phyloP scores from a whole-genome alignment of 2,888 invertebrate species.

The Trisateles emortualis region DNA sequence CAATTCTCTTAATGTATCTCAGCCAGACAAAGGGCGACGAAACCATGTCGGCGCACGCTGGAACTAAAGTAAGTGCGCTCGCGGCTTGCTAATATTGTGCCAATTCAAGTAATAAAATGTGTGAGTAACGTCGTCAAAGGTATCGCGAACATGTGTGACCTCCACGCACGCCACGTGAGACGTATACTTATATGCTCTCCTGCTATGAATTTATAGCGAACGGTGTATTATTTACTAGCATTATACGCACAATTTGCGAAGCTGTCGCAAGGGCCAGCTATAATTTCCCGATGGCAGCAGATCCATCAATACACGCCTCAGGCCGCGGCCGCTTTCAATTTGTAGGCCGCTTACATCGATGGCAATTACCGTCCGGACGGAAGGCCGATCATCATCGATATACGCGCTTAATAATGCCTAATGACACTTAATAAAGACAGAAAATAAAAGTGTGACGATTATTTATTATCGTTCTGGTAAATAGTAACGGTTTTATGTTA shows the following conservation, averaged over 20 bases:
- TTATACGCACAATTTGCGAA: slow-evolving; percentile 86
- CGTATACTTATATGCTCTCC: slow-evolving; percentile 68
- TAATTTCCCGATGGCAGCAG: slow-evolving; percentile 85
- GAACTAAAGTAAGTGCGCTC: slow-evolving; percentile 25
- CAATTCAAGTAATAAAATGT: slow-evolving; percentile 30
- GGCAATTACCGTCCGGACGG: slow-evolving; percentile 83
- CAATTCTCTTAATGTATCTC: slow-evolving; percentile 56
- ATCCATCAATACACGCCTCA: slow-evolving; percentile 84
- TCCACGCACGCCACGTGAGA: slow-evolving; percentile 59
- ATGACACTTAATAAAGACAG: slow-evolving; percentile 85
- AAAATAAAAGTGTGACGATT: slow-evolving; percentile 83
- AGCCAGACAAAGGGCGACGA: slow-evolving; percentile 71
- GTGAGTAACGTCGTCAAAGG: slow-evolving; percentile 19
- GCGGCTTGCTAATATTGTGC: slow-evolving; percentile 19
- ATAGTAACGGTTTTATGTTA: slow-evolving; percentile 56
- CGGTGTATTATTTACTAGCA: slow-evolving; percentile 83
- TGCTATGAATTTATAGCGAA: slow-evolving; percentile 79
- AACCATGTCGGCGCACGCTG: slow-evolving; percentile 42
- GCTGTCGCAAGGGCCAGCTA: slow-evolving; percentile 85
- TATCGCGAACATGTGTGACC: slow-evolving; percentile 36
- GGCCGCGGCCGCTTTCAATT: slow-evolving; percentile 86
- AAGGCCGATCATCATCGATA: slow-evolving; percentile 84
- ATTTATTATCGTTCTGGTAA: slow-evolving; percentile 71
- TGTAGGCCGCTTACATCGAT: slow-evolving; percentile 83
- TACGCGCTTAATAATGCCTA: slow-evolving; percentile 84